Evolutionary conservation across 2,113 vertebrate species (phyloP).

Genomic region (Cephalopholis sonnerati): DNA sequence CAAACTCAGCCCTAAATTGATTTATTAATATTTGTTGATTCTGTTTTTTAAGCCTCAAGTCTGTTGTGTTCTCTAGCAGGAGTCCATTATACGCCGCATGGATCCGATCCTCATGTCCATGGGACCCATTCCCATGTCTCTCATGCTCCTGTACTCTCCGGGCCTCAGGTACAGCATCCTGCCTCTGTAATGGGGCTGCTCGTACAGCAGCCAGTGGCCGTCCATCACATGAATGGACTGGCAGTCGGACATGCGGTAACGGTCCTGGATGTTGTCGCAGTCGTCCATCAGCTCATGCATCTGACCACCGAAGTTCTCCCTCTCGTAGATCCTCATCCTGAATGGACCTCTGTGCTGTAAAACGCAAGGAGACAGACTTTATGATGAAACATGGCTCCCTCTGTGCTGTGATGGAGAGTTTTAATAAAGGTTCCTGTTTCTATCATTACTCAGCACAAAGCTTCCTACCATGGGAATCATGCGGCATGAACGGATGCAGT

Average conservation of each 20-base stretch:
- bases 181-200: slow-evolving; percentile 79
- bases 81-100: slow-evolving; percentile 77
- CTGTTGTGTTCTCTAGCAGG: slow-evolving; percentile 60
- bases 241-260: slow-evolving; percentile 78
- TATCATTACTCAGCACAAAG: not conserved
- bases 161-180: slow-evolving; percentile 75
- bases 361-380: not conserved
- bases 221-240: slow-evolving; percentile 81
- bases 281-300: slow-evolving; percentile 81
- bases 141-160: slow-evolving; percentile 78
- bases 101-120: slow-evolving; percentile 78
- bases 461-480: slow-evolving; percentile 80
- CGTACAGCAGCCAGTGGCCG: slow-evolving; percentile 82
- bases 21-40: slow-evolving; percentile 43
- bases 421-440: no score
- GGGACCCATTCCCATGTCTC: slow-evolving; percentile 70
- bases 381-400: not conserved
- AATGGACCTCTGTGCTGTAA: slow-evolving; percentile 79
- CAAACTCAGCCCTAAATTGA: slow-evolving; percentile 13
- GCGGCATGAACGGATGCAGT: slow-evolving; percentile 84
- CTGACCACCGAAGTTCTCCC: slow-evolving; percentile 81
- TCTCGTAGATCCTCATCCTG: slow-evolving; percentile 83
- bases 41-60: not conserved
- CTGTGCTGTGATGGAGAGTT: not conserved
- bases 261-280: slow-evolving; percentile 76